These are phyloP conservation scores for Eubasilissa regina DNA, from an alignment of 1,140 invertebrate genomes.

Conservation along the genomic window DNA sequence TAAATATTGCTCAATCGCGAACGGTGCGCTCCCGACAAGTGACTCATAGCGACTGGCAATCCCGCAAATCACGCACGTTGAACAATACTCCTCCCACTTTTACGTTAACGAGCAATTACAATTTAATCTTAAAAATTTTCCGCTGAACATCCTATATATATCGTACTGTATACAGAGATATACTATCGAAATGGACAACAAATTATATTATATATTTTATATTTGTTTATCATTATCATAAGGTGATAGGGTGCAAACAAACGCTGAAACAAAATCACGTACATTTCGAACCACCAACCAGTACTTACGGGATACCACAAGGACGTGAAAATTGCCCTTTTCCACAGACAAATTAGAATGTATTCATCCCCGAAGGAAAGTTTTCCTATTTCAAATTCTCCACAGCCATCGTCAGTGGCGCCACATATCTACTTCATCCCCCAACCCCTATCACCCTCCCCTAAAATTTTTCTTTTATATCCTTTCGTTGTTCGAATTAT, in stretches of 20 bases:
- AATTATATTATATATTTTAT: too few species aligned
- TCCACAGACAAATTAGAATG: conserved; percentile 29
- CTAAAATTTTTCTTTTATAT: background rate
- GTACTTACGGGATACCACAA: conserved; percentile 26
- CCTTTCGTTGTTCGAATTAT: background rate
- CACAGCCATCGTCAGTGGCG: conserved; percentile 1
- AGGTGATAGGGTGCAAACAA: background rate
- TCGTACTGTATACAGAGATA: too few species aligned
- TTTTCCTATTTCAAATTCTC: background rate
- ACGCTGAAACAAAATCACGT: conserved; percentile 20
- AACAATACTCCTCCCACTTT: too few species aligned
- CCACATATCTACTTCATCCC: conserved; percentile 13
- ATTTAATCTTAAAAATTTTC: too few species aligned
- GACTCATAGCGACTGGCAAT: too few species aligned
- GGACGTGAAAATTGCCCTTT: background rate
- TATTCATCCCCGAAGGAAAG: conserved; percentile 17
- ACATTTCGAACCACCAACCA: background rate
- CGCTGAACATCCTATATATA: too few species aligned
- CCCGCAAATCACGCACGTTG: too few species aligned
- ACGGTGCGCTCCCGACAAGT: too few species aligned
- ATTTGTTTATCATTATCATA: too few species aligned
- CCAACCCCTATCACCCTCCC: background rate
- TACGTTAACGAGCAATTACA: too few species aligned
- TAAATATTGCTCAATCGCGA: too few species aligned
- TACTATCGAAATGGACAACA: too few species aligned